These are phyloP conservation scores for Dendrocincla fuliginosa DNA, from an alignment of 2,797 vertebrate species.

Conservation along the genomic window DNA sequence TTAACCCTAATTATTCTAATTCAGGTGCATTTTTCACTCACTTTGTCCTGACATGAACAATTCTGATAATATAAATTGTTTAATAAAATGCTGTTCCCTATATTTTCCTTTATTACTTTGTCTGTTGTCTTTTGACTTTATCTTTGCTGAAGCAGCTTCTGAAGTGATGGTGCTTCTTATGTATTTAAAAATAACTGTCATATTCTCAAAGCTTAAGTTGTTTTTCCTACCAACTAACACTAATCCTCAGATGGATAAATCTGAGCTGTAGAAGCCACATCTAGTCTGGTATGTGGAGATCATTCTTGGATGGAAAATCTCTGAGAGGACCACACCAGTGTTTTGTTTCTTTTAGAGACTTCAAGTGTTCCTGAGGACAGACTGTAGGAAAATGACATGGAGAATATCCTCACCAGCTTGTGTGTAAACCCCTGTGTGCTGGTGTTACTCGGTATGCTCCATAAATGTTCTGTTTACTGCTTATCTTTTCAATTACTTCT, in stretches of 20 bases:
- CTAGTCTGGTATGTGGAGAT: neutral
- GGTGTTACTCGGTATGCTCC: rapidly evolving
- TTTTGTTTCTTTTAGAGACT: neutral
- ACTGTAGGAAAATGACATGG: neutral
- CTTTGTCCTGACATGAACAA: neutral
- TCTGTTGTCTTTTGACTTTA: neutral
- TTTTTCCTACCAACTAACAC: neutral
- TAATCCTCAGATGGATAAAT: neutral
- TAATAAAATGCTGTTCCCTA: neutral
- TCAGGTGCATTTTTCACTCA: neutral
- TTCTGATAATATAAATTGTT: neutral
- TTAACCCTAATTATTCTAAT: conserved; percentile 21
- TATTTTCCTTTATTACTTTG: neutral
- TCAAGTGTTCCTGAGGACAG: neutral
- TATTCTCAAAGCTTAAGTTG: neutral
- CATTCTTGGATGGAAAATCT: neutral
- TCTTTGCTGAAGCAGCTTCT: neutral
- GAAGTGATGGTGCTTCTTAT: neutral
- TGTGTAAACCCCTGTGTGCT: rapidly evolving
- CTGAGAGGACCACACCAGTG: neutral
- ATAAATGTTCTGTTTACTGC: rapidly evolving
- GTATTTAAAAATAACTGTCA: neutral
- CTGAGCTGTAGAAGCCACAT: neutral
- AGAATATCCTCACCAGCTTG: neutral
- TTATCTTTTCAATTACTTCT: neutral